phyloP scores from a whole-genome alignment of 2,888 invertebrate species.

The Tipula lateralis region DNA sequence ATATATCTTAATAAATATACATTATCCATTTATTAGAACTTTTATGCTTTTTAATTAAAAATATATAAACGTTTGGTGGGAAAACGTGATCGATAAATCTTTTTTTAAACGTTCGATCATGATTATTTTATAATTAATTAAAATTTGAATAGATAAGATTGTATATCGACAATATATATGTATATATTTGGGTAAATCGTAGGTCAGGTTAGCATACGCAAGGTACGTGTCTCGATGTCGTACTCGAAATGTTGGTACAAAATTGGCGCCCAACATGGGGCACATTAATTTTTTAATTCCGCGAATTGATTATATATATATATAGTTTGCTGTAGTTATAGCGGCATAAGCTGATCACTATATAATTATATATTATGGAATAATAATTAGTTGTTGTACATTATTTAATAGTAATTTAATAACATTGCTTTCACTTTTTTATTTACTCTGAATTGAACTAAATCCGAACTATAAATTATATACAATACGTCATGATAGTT shows the following conservation, averaged over 20 bases:
- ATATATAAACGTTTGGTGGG: background rate
- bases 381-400: background rate
- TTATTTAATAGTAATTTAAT: background rate
- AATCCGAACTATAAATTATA: background rate
- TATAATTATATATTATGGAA: background rate
- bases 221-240: background rate
- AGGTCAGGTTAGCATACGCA: background rate
- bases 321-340: background rate
- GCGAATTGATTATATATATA: background rate
- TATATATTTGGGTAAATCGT: background rate
- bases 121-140: background rate
- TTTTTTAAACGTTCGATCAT: background rate
- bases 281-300: background rate
- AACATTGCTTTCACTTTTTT: background rate
- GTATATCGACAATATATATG: no score
- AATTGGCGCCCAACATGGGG: background rate
- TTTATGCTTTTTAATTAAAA: background rate
- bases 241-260: background rate
- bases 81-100: background rate
- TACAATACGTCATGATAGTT: no score
- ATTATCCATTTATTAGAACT: background rate
- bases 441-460: background rate
- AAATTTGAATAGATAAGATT: background rate
- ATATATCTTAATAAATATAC: background rate
- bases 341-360: background rate